Percentiles rank a stretch among this genome's conserved stretches.
Evolutionary conservation across 2,113 vertebrate species (phyloP).

Genomic region (Tonatia bakeri): DNA sequence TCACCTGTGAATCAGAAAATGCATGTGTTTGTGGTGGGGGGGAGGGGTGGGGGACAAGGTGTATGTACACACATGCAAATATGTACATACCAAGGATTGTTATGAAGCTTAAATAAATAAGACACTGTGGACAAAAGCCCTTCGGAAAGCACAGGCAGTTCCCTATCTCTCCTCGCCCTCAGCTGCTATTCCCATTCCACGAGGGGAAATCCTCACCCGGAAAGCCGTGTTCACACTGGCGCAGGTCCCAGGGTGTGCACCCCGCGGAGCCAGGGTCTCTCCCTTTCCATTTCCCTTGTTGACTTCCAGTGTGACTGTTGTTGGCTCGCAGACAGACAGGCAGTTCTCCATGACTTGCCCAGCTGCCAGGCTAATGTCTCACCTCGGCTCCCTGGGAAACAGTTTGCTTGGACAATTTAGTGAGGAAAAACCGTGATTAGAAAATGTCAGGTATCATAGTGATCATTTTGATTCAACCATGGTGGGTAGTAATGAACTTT

Average conservation of each 20-base stretch:
- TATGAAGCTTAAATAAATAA: constrained; percentile 19
- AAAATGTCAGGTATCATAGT: neutral
- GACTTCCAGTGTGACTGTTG: constrained; percentile 15
- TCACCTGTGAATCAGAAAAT: neutral
- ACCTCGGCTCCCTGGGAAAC: neutral
- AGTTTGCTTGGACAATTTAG: neutral
- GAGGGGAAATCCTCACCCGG: constrained; percentile 57
- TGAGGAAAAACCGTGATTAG: neutral
- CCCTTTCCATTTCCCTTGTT: constrained; percentile 63
- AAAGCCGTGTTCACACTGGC: constrained; percentile 12
- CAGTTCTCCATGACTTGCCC: neutral
- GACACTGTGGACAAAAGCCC: neutral
- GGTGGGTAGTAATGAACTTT: neutral
- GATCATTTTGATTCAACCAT: neutral
- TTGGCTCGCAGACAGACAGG: neutral
- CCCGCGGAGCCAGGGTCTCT: neutral
- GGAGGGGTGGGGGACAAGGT: neutral
- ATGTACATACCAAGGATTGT: neutral
- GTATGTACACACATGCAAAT: neutral
- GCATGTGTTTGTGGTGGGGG: neutral
- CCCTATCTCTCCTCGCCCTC: neutral
- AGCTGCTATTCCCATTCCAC: neutral
- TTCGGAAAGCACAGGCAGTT: neutral
- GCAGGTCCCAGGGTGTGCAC: neutral
- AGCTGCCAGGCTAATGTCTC: neutral